Conservation (phyloP, 2,113 vertebrate species). For the Solea solea region DNA sequence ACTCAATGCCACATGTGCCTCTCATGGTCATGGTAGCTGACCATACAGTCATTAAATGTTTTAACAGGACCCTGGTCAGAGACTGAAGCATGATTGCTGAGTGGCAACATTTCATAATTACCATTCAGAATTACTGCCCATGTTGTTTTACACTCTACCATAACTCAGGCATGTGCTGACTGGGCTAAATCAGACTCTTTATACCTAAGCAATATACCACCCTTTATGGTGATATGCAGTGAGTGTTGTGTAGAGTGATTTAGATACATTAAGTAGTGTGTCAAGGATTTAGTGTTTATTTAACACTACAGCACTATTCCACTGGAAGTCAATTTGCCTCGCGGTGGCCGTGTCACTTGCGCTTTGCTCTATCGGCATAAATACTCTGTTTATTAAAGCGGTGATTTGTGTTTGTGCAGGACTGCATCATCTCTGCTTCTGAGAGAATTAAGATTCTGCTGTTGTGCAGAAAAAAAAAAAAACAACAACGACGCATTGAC, state of each 20-base stretch:
- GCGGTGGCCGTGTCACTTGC: conserved; percentile 12
- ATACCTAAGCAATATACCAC: conserved; percentile 30
- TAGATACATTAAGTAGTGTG: conserved; percentile 39
- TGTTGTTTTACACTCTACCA: conserved; percentile 55
- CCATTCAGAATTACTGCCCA: conserved; percentile 45
- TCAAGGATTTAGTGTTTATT: conserved; percentile 41
- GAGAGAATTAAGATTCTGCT: background rate
- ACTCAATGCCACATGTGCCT: background rate
- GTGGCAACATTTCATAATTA: conserved; percentile 68
- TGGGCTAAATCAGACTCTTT: conserved; percentile 50
- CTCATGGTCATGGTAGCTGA: background rate
- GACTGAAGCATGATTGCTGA: conserved; percentile 56
- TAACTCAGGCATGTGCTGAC: conserved; percentile 61
- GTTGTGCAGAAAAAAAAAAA: background rate
- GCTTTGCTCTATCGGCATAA: conserved; percentile 1
- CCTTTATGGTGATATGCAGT: conserved; percentile 29
- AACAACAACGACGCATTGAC: background rate
- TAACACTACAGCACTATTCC: conserved; percentile 26
- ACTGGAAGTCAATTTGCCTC: conserved; percentile 12
- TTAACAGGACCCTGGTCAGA: conserved; percentile 55
- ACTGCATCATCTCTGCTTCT: background rate
- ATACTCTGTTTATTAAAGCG: background rate
- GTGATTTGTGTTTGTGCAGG: conserved; percentile 10
- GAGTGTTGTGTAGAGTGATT: conserved; percentile 31
- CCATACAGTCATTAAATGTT: conserved; percentile 44